phyloP scores from a whole-genome alignment of 1,140 invertebrate species.

The Lysiphlebus fabarum region DNA sequence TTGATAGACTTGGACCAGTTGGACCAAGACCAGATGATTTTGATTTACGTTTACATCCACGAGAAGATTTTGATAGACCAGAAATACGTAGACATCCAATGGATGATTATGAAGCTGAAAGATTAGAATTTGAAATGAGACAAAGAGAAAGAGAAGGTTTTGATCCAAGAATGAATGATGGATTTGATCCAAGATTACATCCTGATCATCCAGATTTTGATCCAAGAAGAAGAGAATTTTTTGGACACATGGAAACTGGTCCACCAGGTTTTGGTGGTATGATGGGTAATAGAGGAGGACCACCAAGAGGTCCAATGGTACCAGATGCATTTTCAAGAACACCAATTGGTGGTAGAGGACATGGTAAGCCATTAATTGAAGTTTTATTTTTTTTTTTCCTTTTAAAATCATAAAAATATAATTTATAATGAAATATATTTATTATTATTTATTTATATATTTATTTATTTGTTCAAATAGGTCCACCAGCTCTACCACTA shows the following conservation, averaged over 20 bases:
- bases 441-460: neutral
- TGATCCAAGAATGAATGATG: conserved; percentile 38
- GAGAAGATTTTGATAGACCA: conserved; percentile 46
- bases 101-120: conserved; percentile 47
- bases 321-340: conserved; percentile 51
- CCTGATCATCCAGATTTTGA: conserved; percentile 47
- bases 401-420: too few species aligned
- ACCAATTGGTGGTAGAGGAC: conserved; percentile 44
- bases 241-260: conserved; percentile 40
- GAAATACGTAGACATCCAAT: conserved; percentile 42
- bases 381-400: too few species aligned
- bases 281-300: conserved; percentile 47
- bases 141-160: conserved; percentile 36
- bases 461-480: conserved; percentile 27
- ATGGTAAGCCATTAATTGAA: too few species aligned
- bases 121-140: conserved; percentile 50
- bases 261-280: conserved; percentile 46
- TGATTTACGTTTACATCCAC: conserved; percentile 39
- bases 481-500: conserved; percentile 57
- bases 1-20: conserved; percentile 44
- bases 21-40: conserved; percentile 49
- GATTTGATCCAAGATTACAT: conserved; percentile 43
- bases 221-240: conserved; percentile 46
- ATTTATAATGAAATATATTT: too few species aligned
- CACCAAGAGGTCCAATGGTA: conserved; percentile 48